A percentile compares a stretch with the other conserved stretches of the same genome.
phyloP scores from a whole-genome alignment of 2,797 vertebrate species.

The Argyrosomus regius region DNA sequence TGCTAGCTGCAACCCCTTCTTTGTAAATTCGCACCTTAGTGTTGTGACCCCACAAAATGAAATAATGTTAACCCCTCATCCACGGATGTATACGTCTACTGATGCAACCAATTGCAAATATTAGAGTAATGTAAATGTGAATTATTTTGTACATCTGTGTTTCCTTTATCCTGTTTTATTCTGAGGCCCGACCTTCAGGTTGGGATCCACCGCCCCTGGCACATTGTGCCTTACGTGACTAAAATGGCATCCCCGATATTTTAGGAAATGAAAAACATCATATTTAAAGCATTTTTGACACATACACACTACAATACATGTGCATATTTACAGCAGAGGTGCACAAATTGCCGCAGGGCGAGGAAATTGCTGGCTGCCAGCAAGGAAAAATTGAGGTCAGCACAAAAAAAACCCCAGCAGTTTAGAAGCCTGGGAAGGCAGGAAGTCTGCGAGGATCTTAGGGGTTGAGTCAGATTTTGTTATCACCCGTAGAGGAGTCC shows the following conservation, averaged over 20 bases:
- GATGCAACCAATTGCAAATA: not conserved
- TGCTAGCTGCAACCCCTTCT: no score
- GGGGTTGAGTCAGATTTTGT: constrained; percentile 37
- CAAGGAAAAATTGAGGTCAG: constrained; percentile 50
- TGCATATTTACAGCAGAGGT: constrained; percentile 9
- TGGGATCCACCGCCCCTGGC: not conserved
- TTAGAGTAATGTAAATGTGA: not conserved
- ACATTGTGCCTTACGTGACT: not conserved
- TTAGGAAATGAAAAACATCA: not conserved
- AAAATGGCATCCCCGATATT: not conserved
- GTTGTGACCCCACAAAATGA: not conserved
- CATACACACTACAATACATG: not conserved
- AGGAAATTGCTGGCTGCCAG: constrained; percentile 37
- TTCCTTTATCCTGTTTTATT: not conserved
- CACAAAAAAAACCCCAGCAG: not conserved
- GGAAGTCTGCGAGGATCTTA: constrained; percentile 33
- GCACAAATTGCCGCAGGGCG: constrained; percentile 17
- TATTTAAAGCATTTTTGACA: not conserved
- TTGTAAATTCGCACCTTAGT: no score
- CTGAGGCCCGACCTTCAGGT: not conserved
- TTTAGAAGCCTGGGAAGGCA: constrained; percentile 33
- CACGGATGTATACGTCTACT: not conserved
- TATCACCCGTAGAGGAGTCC: constrained; percentile 38
- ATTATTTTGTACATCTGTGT: not conserved
- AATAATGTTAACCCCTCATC: not conserved